Evolutionary conservation across 1,140 invertebrate genomes (phyloP), one percentile per base, ranked within the genome.

Genomic region (Drosophila kikkawai): DNA sequence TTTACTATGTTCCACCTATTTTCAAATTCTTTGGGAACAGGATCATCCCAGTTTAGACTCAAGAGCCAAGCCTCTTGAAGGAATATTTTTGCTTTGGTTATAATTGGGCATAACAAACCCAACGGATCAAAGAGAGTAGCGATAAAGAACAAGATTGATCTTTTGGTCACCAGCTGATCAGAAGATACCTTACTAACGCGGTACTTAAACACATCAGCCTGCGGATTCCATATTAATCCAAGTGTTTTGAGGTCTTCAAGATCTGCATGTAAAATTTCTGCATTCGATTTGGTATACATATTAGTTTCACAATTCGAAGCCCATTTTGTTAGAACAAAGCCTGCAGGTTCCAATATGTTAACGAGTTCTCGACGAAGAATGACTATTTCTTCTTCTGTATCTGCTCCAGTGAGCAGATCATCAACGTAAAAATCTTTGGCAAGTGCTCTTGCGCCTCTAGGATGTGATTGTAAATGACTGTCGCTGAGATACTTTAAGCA

Each of bases 301-400:
- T 7, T 9, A 4, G 7, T 22, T 4, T 37, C 9, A 47, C 26
- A 51, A 71, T 88, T 91, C 39, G 82, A 85, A 26, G 26, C 47
- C 85, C 82, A 92, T 71, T 93, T 93, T 5, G 80, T 65, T 15
- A 93, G 64, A 7, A 78, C 60, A 29, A 87, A 74, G 37, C 73
- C 63, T 7, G 48, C 80, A 6, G 47, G 58, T n/a, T 66, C 37
- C 39, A 84, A 37, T 11, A 56, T 56, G 1, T 56, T 19, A 39
- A 19, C 17, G n/a, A 51, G 48, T 15, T 29, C 48, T 9, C 22
- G 47, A n/a, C 22, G 47, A 29, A 50, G 47, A 50, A 26, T 9
- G 9, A 19, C 9, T 17, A 45, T 5, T n/a, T 51, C 48, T 8
- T 51, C 13, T 7, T 32, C 48, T 51, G 48, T 32, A 15, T 51